Conservation (phyloP, 1,140 invertebrate species). For the Anthonomus grandis region DNA sequence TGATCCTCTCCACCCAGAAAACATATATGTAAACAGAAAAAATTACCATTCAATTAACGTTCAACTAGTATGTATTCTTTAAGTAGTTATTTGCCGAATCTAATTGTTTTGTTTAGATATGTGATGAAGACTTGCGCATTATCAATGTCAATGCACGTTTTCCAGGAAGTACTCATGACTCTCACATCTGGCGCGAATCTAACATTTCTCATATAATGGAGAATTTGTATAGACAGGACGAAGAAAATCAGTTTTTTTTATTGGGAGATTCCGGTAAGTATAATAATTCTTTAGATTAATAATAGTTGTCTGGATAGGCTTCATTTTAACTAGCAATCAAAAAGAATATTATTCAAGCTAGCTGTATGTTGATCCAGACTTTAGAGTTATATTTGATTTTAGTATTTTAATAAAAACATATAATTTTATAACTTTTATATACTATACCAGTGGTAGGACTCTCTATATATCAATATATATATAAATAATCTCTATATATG, state of each 20-base stretch:
- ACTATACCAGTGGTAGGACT: no score
- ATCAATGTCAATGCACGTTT: conserved; percentile 36
- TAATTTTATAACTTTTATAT: no score
- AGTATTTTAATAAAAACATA: no score
- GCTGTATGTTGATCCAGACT: no score
- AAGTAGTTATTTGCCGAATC: no score
- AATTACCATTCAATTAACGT: conserved; percentile 43
- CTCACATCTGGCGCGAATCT: conserved; percentile 37
- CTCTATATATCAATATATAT: no score
- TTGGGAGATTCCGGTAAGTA: conserved; percentile 30
- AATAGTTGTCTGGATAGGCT: no score
- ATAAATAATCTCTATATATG: no score
- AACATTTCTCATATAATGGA: conserved; percentile 15
- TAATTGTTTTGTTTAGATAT: conserved; percentile 37
- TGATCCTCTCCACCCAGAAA: conserved; percentile 30
- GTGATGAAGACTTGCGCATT: conserved; percentile 34
- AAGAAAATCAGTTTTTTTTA: conserved; percentile 23
- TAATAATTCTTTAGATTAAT: no score
- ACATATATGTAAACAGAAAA: conserved; percentile 44
- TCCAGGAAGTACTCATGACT: conserved; percentile 37
- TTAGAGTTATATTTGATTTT: no score
- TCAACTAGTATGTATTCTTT: conserved; percentile 37
- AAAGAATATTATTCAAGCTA: no score
- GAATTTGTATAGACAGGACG: conserved; percentile 8
- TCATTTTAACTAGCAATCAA: no score